phyloP scores from a whole-genome alignment of 2,113 vertebrate genomes.

The Sylvilagus bachmani region DNA sequence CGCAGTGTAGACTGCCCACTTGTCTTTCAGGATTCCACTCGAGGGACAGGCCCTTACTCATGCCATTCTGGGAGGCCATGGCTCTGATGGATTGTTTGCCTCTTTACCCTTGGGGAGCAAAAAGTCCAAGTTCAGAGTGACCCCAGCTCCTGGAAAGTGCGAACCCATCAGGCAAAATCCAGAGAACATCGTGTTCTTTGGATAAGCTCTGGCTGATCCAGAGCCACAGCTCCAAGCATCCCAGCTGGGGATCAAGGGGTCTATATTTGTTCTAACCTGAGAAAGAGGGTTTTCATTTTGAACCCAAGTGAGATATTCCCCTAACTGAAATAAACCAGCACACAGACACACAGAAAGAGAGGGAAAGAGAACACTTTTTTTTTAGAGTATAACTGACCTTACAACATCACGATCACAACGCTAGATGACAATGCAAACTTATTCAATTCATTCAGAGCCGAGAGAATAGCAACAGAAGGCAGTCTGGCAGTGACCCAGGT shows the following conservation, averaged over 20 bases:
- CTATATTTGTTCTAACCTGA: neutral
- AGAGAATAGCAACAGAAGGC: neutral
- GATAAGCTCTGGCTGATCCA: neutral
- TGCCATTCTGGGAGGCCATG: neutral
- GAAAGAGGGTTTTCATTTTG: neutral
- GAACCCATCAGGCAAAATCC: neutral
- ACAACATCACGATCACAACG: neutral
- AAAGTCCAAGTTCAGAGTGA: neutral
- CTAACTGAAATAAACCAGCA: neutral
- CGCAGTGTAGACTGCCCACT: neutral
- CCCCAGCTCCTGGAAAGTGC: neutral
- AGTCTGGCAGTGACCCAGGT: neutral
- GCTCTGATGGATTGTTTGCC: neutral
- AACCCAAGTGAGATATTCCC: neutral
- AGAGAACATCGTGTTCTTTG: rapidly evolving
- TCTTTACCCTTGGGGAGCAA: neutral
- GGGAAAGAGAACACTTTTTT: neutral
- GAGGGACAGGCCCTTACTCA: neutral
- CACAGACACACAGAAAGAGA: neutral
- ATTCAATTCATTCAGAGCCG: neutral
- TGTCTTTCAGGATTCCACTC: neutral
- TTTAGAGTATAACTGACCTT: neutral
- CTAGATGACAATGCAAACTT: neutral
- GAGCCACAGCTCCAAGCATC: neutral
- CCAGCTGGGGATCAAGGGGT: neutral